phyloP scores from a whole-genome alignment of 2,888 invertebrate genomes.

The Netelia inedita region DNA sequence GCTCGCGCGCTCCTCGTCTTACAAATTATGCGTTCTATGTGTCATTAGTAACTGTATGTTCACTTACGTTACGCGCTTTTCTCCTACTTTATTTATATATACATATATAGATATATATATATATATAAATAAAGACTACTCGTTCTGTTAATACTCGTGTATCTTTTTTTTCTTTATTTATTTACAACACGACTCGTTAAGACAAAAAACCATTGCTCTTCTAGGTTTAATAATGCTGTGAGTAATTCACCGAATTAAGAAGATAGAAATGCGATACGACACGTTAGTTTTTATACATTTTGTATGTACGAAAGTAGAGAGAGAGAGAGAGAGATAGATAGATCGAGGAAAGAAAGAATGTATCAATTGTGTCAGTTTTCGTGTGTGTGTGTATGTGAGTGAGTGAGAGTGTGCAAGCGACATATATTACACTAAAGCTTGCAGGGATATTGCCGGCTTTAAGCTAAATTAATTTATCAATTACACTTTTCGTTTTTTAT shows the following conservation, averaged over 20 bases:
- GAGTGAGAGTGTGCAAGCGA: slow-evolving; percentile 4
- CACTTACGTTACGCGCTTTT: slow-evolving; percentile 41
- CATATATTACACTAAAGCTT: neutral
- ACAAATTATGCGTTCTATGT: slow-evolving; percentile 44
- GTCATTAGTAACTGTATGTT: slow-evolving; percentile 42
- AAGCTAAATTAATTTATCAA: slow-evolving; percentile 5
- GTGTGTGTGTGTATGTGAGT: slow-evolving; percentile 2
- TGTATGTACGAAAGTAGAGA: neutral
- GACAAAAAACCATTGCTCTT: neutral
- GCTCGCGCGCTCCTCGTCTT: slow-evolving; percentile 16
- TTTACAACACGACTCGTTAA: slow-evolving; percentile 39
- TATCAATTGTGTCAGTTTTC: neutral
- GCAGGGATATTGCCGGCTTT: neutral
- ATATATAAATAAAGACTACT: neutral
- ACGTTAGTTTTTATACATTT: slow-evolving; percentile 8
- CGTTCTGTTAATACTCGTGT: slow-evolving; percentile 42
- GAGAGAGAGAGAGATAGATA: neutral
- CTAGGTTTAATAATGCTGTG: slow-evolving; percentile 9
- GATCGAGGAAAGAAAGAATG: neutral
- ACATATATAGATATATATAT: neutral
- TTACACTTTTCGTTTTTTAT: slow-evolving; percentile 10
- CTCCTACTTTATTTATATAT: slow-evolving; percentile 15
- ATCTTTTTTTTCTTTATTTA: slow-evolving; percentile 17
- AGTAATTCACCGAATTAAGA: slow-evolving; percentile 8
- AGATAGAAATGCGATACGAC: slow-evolving; percentile 12